Evolutionary conservation across 1,140 invertebrate genomes (phyloP).

Genomic region (Phymorhynchus buccinoides): DNA sequence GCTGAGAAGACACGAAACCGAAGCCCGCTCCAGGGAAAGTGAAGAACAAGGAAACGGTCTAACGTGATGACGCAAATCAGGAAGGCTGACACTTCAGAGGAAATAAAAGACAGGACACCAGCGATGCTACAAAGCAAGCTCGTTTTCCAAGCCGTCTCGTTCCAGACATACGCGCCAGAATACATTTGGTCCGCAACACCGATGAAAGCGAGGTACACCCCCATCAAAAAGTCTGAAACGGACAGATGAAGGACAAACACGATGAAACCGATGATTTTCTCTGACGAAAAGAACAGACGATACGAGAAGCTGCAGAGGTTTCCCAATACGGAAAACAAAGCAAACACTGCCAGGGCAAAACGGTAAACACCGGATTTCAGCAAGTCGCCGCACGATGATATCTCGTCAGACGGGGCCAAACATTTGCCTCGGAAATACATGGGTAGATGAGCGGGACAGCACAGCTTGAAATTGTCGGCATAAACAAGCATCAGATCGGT

Average conservation of each 20-base stretch:
- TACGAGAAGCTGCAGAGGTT: slow-evolving; percentile 50
- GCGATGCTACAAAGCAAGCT: not conserved
- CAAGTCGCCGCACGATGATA: slow-evolving; percentile 28
- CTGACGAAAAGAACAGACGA: slow-evolving; percentile 23
- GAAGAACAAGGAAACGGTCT: not conserved
- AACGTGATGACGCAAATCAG: not conserved
- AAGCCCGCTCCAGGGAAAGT: not conserved
- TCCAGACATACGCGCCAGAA: not conserved
- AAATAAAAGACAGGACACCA: not conserved
- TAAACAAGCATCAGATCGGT: not conserved
- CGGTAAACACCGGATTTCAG: slow-evolving; percentile 40
- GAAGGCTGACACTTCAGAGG: not conserved
- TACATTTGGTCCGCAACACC: not conserved
- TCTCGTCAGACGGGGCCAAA: not conserved
- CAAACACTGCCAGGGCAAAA: slow-evolving; percentile 45
- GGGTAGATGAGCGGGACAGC: not conserved
- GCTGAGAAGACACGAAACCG: slow-evolving; percentile 15
- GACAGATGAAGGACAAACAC: slow-evolving; percentile 43
- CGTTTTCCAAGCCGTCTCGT: not conserved
- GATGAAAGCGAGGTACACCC: not conserved
- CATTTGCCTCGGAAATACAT: not conserved
- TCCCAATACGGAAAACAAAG: slow-evolving; percentile 42
- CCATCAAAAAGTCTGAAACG: not conserved
- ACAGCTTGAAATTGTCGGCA: slow-evolving; percentile 23
- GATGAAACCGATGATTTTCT: slow-evolving; percentile 38